Conservation (phyloP, 2,113 vertebrate species). For the Cyanoramphus novaezelandiae region DNA sequence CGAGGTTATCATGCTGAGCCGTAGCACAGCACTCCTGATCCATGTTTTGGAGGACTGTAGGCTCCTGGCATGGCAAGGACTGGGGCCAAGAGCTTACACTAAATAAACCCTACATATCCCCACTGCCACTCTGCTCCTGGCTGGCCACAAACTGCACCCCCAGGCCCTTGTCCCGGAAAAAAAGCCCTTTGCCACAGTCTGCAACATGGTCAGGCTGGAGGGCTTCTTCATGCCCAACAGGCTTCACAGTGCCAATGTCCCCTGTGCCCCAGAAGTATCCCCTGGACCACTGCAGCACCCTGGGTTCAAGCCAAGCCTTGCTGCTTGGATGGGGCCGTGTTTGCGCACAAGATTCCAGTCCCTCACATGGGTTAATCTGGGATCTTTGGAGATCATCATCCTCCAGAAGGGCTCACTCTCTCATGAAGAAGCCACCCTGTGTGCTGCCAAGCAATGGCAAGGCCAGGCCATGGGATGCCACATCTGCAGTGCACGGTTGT, state of each 20-base stretch:
- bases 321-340: rapidly evolving
- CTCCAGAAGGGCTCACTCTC: rapidly evolving
- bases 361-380: rapidly evolving
- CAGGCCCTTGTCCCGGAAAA: not conserved
- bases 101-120: not conserved
- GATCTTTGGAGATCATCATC: not conserved
- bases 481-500: rapidly evolving
- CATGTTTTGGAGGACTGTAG: not conserved
- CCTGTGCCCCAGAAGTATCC: not conserved
- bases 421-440: not conserved
- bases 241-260: not conserved
- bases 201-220: not conserved
- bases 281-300: not conserved
- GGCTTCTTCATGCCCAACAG: not conserved
- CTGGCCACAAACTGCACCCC: no score
- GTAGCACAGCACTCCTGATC: not conserved
- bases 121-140: not conserved
- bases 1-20: rapidly evolving
- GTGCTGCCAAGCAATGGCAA: not conserved
- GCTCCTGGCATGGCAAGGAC: not conserved
- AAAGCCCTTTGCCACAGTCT: not conserved
- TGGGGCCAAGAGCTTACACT: not conserved
- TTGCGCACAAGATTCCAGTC: not conserved
- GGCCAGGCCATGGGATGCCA: not conserved
- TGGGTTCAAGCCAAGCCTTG: not conserved